Evolutionary conservation across 2,113 vertebrate species (phyloP).

Genomic region (Cebidichthys violaceus): DNA sequence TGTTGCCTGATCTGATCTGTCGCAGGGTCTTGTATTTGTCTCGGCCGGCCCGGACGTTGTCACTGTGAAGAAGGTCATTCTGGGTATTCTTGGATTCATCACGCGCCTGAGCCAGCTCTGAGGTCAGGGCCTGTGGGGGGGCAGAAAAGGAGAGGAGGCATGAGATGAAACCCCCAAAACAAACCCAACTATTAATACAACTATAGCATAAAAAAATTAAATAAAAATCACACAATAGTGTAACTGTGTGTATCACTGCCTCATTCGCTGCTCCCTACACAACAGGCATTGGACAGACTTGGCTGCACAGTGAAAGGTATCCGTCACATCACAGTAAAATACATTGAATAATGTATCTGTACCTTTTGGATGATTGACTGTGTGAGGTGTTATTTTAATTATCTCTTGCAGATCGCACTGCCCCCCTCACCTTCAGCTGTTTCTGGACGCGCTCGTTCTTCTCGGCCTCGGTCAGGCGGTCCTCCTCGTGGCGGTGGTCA

Average conservation of each 20-base stretch:
- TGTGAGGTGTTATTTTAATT: not conserved
- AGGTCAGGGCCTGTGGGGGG: slow-evolving; percentile 87
- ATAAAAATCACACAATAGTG: not conserved
- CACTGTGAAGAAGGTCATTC: slow-evolving; percentile 92
- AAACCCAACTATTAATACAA: not conserved
- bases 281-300: not conserved
- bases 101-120: slow-evolving; percentile 91
- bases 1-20: slow-evolving; percentile 97
- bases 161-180: not conserved
- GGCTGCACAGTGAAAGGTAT: not conserved
- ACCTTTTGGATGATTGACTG: not conserved
- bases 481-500: slow-evolving; percentile 91
- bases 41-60: slow-evolving; percentile 91
- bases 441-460: slow-evolving; percentile 95
- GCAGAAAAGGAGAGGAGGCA: not conserved
- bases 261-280: not conserved
- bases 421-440: slow-evolving; percentile 89
- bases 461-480: slow-evolving; percentile 91
- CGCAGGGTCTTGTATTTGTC: slow-evolving; percentile 98
- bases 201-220: not conserved
- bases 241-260: not conserved
- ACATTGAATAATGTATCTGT: not conserved
- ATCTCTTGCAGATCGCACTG: not conserved
- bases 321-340: not conserved
- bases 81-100: slow-evolving; percentile 93